These are phyloP conservation scores for Xylota segnis DNA, from an alignment of 2,888 invertebrate species.

Conservation along the genomic window DNA sequence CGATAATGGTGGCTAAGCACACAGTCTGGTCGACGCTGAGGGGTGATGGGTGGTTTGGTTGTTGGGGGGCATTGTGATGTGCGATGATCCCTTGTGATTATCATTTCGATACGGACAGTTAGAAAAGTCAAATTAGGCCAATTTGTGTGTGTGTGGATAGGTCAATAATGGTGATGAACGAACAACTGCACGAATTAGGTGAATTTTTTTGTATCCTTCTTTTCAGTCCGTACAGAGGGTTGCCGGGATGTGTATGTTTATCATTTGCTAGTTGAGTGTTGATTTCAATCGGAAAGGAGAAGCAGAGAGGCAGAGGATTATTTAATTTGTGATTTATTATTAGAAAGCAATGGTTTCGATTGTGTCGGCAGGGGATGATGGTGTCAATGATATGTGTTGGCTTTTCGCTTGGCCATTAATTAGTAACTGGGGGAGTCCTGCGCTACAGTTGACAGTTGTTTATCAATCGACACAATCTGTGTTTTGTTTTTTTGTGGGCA, in stretches of 20 bases:
- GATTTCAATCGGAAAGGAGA: slow-evolving; percentile 64
- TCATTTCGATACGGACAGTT: slow-evolving; percentile 78
- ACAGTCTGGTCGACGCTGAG: slow-evolving; percentile 15
- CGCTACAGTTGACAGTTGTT: neutral
- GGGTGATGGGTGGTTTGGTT: slow-evolving; percentile 47
- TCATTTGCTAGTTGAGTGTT: slow-evolving; percentile 64
- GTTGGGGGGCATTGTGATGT: slow-evolving; percentile 60
- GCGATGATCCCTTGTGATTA: slow-evolving; percentile 78
- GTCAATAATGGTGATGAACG: slow-evolving; percentile 74
- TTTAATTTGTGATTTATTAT: slow-evolving; percentile 73
- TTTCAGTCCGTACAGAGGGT: slow-evolving; percentile 1
- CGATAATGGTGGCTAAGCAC: slow-evolving; percentile 47
- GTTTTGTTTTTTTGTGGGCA: neutral
- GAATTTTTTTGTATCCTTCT: slow-evolving; percentile 39
- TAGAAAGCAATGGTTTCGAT: slow-evolving; percentile 19
- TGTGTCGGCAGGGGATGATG: slow-evolving; percentile 40
- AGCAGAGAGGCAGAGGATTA: slow-evolving; percentile 65
- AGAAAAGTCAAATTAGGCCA: slow-evolving; percentile 78
- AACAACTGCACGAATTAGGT: slow-evolving; percentile 45
- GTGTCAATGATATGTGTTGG: slow-evolving; percentile 47
- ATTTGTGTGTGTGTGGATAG: slow-evolving; percentile 78
- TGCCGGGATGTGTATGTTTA: slow-evolving; percentile 45
- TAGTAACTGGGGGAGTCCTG: neutral
- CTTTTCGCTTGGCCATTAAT: neutral
- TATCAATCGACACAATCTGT: slow-evolving; percentile 8